Evolutionary conservation across 2,113 vertebrate genomes (phyloP), one percentile per base, ranked within the genome.

Genomic region (Pampusana beccarii): DNA sequence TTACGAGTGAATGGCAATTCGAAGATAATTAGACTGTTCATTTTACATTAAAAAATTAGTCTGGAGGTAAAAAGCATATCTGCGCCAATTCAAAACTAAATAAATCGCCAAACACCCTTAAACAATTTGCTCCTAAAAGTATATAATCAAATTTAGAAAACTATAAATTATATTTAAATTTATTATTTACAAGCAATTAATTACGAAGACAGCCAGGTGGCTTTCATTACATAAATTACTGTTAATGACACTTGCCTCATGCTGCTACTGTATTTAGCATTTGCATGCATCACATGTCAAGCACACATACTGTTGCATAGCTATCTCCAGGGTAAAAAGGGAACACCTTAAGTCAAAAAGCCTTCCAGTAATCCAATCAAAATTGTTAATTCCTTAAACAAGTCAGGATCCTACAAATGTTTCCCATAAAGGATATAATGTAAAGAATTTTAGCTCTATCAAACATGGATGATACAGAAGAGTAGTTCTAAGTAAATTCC

Each of bases 101-200:
- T 69, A 90, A 94, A 91, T 75, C 62, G 78, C 86, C 44, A 60
- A 95, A 93, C 40, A 88, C 62, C 31, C 67, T 80, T 87, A 88
- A 73, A 92, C 77, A 90, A 95, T 96, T 97, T 98, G 86, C 67
- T 97, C 90, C 96, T 97, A 98, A 96, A 96, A 94, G 96, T 97
- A 96, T 94, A 97, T 80, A 98, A 98, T 98, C 97, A 98, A 97
- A 98, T 98, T 98, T 98, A 97, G 97, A 97, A 98, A 98, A 98
- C 98, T 97, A 98, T 98, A 98, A 99, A 98, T 99, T 99, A 99
- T 98, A 98, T 98, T 98, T 98, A 98, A 98, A 98, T 98, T 98
- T 98, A 98, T 98, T 99, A 99, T 99, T 99, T 99, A 98, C 98
- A 99, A 99, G 98, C 98, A 99, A 99, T 99, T 99, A 99, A 99